phyloP scores from a whole-genome alignment of 2,797 vertebrate genomes.

The Manis javanica region DNA sequence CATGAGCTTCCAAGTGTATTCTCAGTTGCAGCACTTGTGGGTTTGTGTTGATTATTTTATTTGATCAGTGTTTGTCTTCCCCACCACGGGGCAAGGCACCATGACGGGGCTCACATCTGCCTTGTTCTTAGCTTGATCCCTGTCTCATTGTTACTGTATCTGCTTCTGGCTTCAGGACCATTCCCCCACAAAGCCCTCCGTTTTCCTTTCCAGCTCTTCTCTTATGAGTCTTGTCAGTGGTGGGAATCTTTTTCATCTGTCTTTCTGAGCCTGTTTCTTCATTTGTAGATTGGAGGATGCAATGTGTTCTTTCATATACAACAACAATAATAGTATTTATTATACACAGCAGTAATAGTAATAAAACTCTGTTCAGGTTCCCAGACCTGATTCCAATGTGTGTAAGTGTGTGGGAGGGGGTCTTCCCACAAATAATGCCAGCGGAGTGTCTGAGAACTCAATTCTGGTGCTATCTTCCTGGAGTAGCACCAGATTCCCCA shows the following conservation, averaged over 20 bases:
- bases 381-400: too few species aligned
- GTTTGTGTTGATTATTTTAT: not conserved
- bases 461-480: too few species aligned
- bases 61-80: not conserved
- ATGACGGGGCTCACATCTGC: not conserved
- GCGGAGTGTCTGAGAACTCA: too few species aligned
- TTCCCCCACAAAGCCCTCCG: not conserved
- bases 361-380: too few species aligned
- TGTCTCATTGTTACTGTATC: not conserved
- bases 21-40: not conserved
- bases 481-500: too few species aligned
- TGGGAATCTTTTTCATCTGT: not conserved
- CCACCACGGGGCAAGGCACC: not conserved
- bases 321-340: too few species aligned
- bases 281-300: not conserved
- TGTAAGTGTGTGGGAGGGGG: too few species aligned
- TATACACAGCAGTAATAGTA: too few species aligned
- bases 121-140: not conserved
- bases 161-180: not conserved
- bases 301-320: too few species aligned
- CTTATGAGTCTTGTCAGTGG: not conserved
- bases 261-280: not conserved
- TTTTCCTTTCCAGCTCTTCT: not conserved
- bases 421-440: too few species aligned
- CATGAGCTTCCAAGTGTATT: not conserved